These are phyloP conservation scores for Rhinopithecus roxellana DNA, from an alignment of 2,113 vertebrate genomes.

Conservation along the genomic window DNA sequence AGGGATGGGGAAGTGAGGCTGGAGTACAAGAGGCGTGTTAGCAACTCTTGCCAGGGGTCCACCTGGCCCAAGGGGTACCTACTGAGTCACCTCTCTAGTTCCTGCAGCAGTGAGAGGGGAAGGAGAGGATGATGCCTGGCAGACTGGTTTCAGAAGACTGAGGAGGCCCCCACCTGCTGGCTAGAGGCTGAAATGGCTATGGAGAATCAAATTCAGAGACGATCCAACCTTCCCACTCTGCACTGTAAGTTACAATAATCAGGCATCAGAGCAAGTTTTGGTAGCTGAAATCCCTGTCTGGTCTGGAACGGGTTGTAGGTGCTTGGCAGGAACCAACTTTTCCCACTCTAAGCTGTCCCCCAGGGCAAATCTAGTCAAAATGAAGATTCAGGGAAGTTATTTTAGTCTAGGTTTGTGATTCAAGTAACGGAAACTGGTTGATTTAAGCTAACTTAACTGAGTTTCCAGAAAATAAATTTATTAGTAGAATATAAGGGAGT, in stretches of 20 bases:
- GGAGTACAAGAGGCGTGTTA: not conserved
- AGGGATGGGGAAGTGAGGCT: not conserved
- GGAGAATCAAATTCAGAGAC: not conserved
- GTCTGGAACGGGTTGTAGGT: not conserved
- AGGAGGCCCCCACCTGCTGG: not conserved
- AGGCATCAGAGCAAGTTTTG: not conserved
- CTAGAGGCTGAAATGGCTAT: not conserved
- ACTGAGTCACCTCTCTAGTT: not conserved
- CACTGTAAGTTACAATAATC: no score
- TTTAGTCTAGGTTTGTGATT: conserved; percentile 20
- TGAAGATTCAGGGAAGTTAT: not conserved
- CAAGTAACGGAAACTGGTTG: not conserved
- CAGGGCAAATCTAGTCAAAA: not conserved
- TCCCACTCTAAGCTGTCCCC: not conserved
- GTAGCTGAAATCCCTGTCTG: not conserved
- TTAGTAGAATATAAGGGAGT: not conserved
- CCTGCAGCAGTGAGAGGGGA: not conserved
- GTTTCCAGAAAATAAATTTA: not conserved
- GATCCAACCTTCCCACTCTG: not conserved
- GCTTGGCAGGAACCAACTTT: not conserved
- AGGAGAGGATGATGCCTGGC: not conserved
- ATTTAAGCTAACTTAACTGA: not conserved
- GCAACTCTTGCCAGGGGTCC: not conserved
- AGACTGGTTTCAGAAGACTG: not conserved
- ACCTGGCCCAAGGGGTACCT: not conserved